A percentile compares a stretch with the other conserved stretches of the same genome.
phyloP scores from a whole-genome alignment of 2,888 invertebrate species.

The Troides aeacus region DNA sequence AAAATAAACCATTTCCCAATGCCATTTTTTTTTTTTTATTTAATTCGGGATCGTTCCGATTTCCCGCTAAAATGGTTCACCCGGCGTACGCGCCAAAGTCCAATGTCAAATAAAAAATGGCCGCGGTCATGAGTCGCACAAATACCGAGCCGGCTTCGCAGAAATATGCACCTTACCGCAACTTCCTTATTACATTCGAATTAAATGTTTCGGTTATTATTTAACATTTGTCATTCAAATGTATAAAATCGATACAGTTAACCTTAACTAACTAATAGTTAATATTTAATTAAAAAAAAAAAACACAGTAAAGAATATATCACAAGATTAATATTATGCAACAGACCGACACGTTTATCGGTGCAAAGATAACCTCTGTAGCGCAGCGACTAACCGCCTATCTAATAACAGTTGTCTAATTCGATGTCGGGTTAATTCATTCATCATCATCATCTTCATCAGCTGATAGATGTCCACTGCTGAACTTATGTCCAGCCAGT shows the following conservation, averaged over 20 bases:
- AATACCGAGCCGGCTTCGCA: slow-evolving; percentile 16
- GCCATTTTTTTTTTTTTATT: not conserved
- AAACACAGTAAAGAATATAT: not conserved
- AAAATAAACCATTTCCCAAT: no score
- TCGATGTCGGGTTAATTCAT: no score
- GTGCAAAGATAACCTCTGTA: no score
- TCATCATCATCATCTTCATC: no score
- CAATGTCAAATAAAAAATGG: slow-evolving; percentile 28
- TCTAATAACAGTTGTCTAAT: no score
- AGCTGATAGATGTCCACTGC: no score
- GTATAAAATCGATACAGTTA: not conserved
- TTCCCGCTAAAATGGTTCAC: slow-evolving; percentile 23
- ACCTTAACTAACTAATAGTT: not conserved
- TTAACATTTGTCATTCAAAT: not conserved
- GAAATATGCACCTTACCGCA: slow-evolving; percentile 10
- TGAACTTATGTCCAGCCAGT: no score
- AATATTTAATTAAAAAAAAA: not conserved
- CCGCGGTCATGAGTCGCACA: slow-evolving; percentile 10
- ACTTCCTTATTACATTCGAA: slow-evolving; percentile 25
- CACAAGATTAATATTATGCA: not conserved
- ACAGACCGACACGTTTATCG: not conserved
- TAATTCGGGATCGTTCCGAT: slow-evolving; percentile 1
- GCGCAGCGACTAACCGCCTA: no score
- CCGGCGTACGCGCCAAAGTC: slow-evolving; percentile 15
- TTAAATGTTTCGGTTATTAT: slow-evolving; percentile 14